phyloP scores from a whole-genome alignment of 2,113 vertebrate species.

The Rousettus leschenaultii region DNA sequence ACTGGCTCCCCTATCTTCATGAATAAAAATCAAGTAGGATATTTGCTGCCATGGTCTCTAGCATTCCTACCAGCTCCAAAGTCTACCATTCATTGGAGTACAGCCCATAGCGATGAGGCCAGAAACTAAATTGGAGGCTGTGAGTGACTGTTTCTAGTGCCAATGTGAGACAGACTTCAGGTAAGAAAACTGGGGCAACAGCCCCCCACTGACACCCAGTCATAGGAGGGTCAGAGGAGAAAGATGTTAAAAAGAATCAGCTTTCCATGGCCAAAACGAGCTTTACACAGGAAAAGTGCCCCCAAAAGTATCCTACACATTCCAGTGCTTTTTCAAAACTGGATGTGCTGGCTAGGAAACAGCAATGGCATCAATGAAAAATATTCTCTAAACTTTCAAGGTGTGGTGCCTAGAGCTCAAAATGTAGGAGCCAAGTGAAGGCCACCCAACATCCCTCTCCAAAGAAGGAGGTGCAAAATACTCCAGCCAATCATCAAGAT shows the following conservation, averaged over 20 bases:
- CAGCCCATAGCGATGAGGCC: not conserved
- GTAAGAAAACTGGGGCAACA: not conserved
- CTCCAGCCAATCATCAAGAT: not conserved
- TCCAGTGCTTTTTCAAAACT: not conserved
- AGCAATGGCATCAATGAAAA: not conserved
- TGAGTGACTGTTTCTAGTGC: rapidly evolving
- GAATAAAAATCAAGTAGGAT: not conserved
- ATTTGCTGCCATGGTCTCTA: not conserved
- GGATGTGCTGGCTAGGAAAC: not conserved
- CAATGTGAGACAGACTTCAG: not conserved
- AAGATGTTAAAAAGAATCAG: not conserved
- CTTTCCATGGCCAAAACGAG: not conserved
- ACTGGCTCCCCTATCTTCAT: not conserved
- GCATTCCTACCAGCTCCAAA: not conserved
- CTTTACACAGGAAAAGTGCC: not conserved
- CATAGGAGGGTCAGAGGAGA: not conserved
- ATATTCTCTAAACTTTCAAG: not conserved
- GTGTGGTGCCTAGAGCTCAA: not conserved
- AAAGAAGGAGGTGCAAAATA: not conserved
- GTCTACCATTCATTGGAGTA: not conserved
- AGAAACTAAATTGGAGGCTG: not conserved
- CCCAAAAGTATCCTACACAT: not conserved
- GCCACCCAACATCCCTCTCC: not conserved
- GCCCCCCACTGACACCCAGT: not conserved
- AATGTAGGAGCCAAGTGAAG: not conserved